Percentiles rank a stretch among this genome's conserved stretches.
phyloP scores from a whole-genome alignment of 1,140 invertebrate genomes.

The Drosophila sp. region DNA sequence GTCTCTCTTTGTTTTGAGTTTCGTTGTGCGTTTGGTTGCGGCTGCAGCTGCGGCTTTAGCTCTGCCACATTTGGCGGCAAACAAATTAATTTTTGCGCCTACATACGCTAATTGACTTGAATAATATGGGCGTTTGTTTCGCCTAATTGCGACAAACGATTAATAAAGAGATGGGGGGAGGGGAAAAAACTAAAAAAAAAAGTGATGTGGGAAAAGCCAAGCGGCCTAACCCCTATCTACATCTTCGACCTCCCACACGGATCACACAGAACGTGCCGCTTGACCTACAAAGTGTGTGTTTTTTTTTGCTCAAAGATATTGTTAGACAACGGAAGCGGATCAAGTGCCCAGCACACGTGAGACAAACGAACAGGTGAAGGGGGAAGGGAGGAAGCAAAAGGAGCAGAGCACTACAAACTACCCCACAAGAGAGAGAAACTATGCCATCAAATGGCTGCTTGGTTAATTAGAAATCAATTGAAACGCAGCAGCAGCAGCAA shows the following conservation, averaged over 20 bases:
- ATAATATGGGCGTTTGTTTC: slow-evolving; percentile 48
- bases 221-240: slow-evolving; percentile 36
- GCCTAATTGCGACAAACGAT: slow-evolving; percentile 37
- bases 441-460: slow-evolving; percentile 42
- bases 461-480: slow-evolving; percentile 79
- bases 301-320: slow-evolving; percentile 6
- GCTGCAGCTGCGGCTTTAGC: slow-evolving; percentile 31
- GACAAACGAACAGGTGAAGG: slow-evolving; percentile 20
- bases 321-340: slow-evolving; percentile 57
- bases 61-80: slow-evolving; percentile 72
- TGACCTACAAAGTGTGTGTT: slow-evolving; percentile 57
- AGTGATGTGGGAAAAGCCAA: neutral
- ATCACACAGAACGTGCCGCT: slow-evolving; percentile 45
- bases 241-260: slow-evolving; percentile 50
- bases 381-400: neutral
- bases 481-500: slow-evolving; percentile 30
- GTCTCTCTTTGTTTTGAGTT: neutral
- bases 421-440: neutral
- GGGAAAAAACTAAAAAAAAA: neutral
- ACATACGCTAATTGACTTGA: slow-evolving; percentile 74
- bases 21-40: slow-evolving; percentile 22
- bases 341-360: slow-evolving; percentile 55
- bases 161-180: slow-evolving; percentile 22
- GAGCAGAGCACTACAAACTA: neutral
- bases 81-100: slow-evolving; percentile 78